Evolutionary conservation across 2,797 vertebrate genomes (phyloP), one percentile per base, ranked within the genome.

Genomic region (Oceanodroma leucorhoa): DNA sequence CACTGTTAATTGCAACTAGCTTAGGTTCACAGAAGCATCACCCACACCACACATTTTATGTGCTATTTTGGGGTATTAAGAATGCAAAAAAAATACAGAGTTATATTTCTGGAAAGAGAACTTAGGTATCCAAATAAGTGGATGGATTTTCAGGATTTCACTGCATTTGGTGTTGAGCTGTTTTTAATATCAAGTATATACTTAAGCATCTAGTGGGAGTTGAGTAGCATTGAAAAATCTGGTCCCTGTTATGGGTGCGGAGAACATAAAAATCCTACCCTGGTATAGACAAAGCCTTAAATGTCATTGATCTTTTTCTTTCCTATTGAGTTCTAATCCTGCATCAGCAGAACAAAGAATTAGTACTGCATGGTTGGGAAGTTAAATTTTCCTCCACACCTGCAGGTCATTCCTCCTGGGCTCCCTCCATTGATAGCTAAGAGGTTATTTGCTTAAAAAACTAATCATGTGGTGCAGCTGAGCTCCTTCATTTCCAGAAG

Each of bases 341-440:
- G 75, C 85, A 89, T 75, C 94, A 96, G 92, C 83, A 96, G 92
- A 96, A 94, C 95, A 96, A 96, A 97, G 95, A 89, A 93, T 43
- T 86, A 87, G 83, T 86, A 71, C 78, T 91, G 93, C 89, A 94
- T 85, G 72, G 90, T 11, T 94, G 88, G 72, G 86, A 93, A 95
- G 96, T 94, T 89, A 96, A 95, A 95, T 96, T 96, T 96, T 97
- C 75, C 46, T 96, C 81, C 92, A 92, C 95, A 96, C 94, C 96
- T 95, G 94, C 83, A 86, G 90, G 87, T 95, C 93, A 95, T 97
- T 93, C 88, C 88, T 95, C 88, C 94, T 92, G 83, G 88, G 81
- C 88, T 96, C 90, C 38, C 32, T 81, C 81, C 83, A 94, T 62
- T 95, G 94, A 96, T 83, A 93, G 90, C 75, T 86, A 93, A 87